These are phyloP conservation scores for Drosophila kanekoi DNA, from an alignment of 2,888 invertebrate species.

Conservation along the genomic window DNA sequence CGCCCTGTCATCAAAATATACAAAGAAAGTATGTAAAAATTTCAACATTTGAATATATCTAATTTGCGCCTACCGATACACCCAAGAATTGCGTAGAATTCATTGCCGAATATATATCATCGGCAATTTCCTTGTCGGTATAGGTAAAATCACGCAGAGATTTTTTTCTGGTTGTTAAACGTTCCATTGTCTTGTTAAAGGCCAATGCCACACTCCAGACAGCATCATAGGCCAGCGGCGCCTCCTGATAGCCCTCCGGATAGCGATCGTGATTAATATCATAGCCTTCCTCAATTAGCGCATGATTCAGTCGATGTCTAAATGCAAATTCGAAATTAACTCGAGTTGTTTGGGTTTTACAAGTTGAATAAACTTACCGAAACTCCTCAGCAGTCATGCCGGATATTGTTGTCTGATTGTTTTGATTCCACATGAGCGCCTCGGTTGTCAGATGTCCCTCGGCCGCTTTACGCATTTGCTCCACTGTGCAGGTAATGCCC, in stretches of 20 bases:
- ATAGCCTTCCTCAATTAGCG: constrained; percentile 92
- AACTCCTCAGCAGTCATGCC: constrained; percentile 98
- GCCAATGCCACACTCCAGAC: constrained; percentile 99
- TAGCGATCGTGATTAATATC: constrained; percentile 94
- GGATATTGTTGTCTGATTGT: constrained; percentile 96
- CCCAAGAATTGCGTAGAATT: constrained; percentile 99
- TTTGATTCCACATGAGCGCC: constrained; percentile 99
- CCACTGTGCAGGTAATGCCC: constrained; percentile 95
- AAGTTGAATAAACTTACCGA: constrained; percentile 85
- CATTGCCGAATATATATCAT: constrained; percentile 98
- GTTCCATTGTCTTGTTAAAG: constrained; percentile 98
- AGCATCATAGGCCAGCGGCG: constrained; percentile 99
- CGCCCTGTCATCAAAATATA: constrained; percentile 88
- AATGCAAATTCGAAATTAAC: neutral
- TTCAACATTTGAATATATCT: neutral
- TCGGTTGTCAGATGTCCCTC: constrained; percentile 99
- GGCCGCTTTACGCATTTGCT: constrained; percentile 97
- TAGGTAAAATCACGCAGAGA: constrained; percentile 98
- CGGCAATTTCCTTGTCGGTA: constrained; percentile 96
- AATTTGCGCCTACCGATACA: constrained; percentile 92
- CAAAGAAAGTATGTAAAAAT: neutral
- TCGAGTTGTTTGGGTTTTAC: neutral
- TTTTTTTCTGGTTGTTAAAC: constrained; percentile 90
- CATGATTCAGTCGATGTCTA: constrained; percentile 92
- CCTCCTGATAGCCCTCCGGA: constrained; percentile 98